Evolutionary conservation across 2,797 vertebrate genomes (phyloP).

Genomic region (Telmatherina bonti): DNA sequence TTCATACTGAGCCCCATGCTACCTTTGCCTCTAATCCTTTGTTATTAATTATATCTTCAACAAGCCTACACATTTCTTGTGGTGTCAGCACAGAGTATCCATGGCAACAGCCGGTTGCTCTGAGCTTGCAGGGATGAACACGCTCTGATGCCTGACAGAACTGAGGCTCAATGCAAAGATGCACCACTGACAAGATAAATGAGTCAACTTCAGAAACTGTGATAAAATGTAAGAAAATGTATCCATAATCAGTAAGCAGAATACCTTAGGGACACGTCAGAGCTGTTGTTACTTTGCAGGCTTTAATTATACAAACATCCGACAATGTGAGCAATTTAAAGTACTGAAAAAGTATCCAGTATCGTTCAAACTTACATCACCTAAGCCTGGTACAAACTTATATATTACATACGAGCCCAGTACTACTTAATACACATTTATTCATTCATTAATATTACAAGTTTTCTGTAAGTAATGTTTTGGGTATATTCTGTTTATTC

Average conservation of each 20-base stretch:
- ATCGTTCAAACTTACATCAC: background rate
- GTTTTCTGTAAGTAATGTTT: too few species aligned
- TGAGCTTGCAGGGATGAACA: constrained; percentile 61
- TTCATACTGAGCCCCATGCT: constrained; percentile 67
- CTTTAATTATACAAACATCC: background rate
- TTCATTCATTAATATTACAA: too few species aligned
- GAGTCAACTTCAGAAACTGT: constrained; percentile 24
- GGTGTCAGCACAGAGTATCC: constrained; percentile 82
- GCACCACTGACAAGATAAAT: constrained; percentile 46
- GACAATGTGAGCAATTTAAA: background rate
- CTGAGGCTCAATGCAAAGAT: constrained; percentile 39
- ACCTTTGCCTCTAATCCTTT: constrained; percentile 82
- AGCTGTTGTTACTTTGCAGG: background rate
- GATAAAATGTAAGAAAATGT: constrained; percentile 15
- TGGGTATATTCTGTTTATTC: background rate
- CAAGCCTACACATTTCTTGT: constrained; percentile 84
- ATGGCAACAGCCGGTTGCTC: constrained; percentile 83
- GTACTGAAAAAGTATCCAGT: background rate
- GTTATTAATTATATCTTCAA: constrained; percentile 87
- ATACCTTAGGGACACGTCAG: background rate
- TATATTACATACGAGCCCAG: too few species aligned
- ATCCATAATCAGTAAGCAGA: background rate
- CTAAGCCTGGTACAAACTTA: too few species aligned
- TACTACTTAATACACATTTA: too few species aligned
- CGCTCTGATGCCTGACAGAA: constrained; percentile 62